Evolutionary conservation across 2,797 vertebrate genomes (phyloP), one percentile per base, ranked within the genome.

Genomic region (Staurois parvus): DNA sequence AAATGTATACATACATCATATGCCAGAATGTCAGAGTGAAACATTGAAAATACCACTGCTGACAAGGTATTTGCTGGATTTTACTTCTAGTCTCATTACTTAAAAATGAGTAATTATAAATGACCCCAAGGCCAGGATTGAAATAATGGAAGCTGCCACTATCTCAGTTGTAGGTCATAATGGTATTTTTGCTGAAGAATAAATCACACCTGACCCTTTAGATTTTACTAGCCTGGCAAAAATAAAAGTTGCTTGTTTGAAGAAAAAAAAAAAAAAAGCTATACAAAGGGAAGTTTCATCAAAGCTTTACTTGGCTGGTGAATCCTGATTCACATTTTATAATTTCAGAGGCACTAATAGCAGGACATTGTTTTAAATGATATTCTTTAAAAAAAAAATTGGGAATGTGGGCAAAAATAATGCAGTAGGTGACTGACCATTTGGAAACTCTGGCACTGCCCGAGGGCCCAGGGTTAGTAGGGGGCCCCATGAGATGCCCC

Each of bases 211-310:
- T 48, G 37, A 34, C 45, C 24, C 66, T 70, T 19, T 30, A 70
- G 70, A 56, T 59, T 59, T 81, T 48, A 81, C 68, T 34, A 69
- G 70, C 68, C 70, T 72, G 19, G 52, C 42, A 72, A 29, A 81
- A 81, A 81, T 81, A 30, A 72, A 72, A 81, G 72, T 28, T 81
- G 68, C 45, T 72, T 26, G n/a, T 72, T 69, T 76, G 26, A 70
- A 80, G 26, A 62, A 70, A 32, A 30, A 42, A 26, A 30, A 80
- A 70, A 80, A 80, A 69, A 48, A 12, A n/a, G n/a, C n/a, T n/a
- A n/a, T n/a, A n/a, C n/a, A n/a, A n/a, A 21, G 45, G 67, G 32
- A 17, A 28, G 56, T 80, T 34, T 70, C 40, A 81, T 72, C 79
- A 52, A 72, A 30, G 79, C 21, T 45, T 72, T 72, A 37, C 21